phyloP scores from a whole-genome alignment of 2,113 vertebrate species.

The Tragelaphus scriptus region DNA sequence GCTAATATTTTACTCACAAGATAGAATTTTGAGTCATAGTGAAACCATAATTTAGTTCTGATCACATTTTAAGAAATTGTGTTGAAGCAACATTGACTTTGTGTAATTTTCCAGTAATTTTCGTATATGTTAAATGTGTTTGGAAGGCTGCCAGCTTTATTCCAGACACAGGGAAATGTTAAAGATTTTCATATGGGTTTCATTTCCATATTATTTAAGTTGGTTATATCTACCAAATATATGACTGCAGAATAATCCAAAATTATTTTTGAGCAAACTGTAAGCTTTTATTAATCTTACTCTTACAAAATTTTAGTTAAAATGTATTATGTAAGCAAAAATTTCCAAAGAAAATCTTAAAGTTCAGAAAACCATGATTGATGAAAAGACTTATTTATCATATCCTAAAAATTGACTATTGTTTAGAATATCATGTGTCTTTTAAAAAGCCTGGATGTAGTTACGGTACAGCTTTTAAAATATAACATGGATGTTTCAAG shows the following conservation, averaged over 20 bases:
- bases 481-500: not conserved
- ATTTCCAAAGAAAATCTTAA: not conserved
- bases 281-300: not conserved
- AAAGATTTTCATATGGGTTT: not conserved
- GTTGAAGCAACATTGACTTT: not conserved
- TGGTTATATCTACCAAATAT: conserved; percentile 20
- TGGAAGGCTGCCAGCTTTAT: not conserved
- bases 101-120: not conserved
- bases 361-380: conserved; percentile 5
- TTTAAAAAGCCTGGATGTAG: conserved; percentile 23
- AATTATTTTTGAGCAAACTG: conserved; percentile 39
- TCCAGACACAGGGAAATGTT: not conserved
- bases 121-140: not conserved
- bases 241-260: not conserved
- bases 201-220: conserved; percentile 5
- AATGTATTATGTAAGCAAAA: conserved; percentile 40
- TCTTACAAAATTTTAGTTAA: conserved; percentile 27
- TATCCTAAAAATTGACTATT: not conserved
- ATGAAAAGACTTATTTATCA: not conserved
- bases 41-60: not conserved
- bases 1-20: conserved; percentile 40
- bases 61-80: conserved; percentile 4
- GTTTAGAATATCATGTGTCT: conserved; percentile 7
- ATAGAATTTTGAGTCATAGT: conserved; percentile 59
- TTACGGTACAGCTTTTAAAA: not conserved